phyloP scores from a whole-genome alignment of 2,113 vertebrate genomes.

The Mirza zaza region DNA sequence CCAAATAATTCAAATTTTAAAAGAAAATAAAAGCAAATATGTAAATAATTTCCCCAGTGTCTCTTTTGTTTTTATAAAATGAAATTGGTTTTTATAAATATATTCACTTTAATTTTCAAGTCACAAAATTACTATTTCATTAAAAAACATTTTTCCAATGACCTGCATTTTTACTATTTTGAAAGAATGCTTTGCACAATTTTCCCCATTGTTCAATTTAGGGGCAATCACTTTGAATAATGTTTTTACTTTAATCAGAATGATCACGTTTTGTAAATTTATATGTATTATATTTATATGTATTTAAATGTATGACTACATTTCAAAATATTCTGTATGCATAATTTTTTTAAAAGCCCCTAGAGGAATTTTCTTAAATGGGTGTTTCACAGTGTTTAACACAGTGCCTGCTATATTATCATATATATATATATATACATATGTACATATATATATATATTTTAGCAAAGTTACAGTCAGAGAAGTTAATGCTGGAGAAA shows the following conservation, averaged over 20 bases:
- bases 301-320: background rate
- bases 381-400: background rate
- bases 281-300: background rate
- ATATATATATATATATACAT: no score
- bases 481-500: background rate
- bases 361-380: background rate
- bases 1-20: background rate
- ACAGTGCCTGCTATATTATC: background rate
- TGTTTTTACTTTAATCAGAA: background rate
- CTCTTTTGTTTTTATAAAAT: slow-evolving; percentile 13
- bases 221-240: background rate
- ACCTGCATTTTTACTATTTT: background rate
- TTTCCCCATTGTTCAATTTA: background rate
- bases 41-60: background rate
- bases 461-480: background rate
- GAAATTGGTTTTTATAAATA: background rate
- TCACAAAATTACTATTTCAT: background rate
- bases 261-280: background rate
- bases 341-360: background rate
- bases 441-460: no score
- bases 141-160: background rate
- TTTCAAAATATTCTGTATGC: background rate
- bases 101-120: background rate
- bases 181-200: background rate
- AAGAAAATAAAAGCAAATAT: background rate